A percentile compares a stretch with the other conserved stretches of the same genome.
phyloP scores from a whole-genome alignment of 2,113 vertebrate genomes.

The Ictalurus punctatus region DNA sequence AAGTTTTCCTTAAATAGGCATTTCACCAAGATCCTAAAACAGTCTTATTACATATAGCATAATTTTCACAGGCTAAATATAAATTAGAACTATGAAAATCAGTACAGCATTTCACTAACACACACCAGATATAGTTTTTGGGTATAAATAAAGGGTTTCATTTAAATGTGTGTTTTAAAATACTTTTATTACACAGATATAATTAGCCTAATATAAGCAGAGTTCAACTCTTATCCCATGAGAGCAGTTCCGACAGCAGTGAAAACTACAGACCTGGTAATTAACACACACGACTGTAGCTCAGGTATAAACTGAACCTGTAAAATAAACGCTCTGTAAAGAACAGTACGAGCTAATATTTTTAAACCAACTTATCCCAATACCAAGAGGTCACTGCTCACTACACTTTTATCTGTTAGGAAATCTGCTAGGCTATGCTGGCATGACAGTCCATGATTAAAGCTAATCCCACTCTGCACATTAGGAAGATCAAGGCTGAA shows the following conservation, averaged over 20 bases:
- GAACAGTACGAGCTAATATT: not conserved
- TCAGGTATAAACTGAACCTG: not conserved
- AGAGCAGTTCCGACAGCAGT: not conserved
- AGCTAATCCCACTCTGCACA: slow-evolving; percentile 42
- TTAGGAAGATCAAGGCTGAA: slow-evolving; percentile 52
- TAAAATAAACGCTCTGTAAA: not conserved
- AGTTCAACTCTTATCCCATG: not conserved
- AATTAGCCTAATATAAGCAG: not conserved
- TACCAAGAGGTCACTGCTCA: not conserved
- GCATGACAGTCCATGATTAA: slow-evolving; percentile 33
- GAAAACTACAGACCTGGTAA: not conserved
- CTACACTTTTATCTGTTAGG: not conserved
- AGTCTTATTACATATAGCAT: not conserved
- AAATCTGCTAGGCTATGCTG: not conserved
- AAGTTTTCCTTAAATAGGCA: not conserved
- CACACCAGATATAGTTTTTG: not conserved
- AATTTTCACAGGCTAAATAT: not conserved
- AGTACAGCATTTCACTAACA: not conserved
- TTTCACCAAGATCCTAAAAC: not conserved
- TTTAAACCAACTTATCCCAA: not conserved
- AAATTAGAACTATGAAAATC: not conserved
- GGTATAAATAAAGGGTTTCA: not conserved
- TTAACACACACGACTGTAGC: too few species aligned
- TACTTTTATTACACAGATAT: not conserved
- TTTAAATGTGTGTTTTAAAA: not conserved